A percentile compares a stretch with the other conserved stretches of the same genome.
Conservation (phyloP, 2,113 vertebrate species). For the Halcyon senegalensis region DNA sequence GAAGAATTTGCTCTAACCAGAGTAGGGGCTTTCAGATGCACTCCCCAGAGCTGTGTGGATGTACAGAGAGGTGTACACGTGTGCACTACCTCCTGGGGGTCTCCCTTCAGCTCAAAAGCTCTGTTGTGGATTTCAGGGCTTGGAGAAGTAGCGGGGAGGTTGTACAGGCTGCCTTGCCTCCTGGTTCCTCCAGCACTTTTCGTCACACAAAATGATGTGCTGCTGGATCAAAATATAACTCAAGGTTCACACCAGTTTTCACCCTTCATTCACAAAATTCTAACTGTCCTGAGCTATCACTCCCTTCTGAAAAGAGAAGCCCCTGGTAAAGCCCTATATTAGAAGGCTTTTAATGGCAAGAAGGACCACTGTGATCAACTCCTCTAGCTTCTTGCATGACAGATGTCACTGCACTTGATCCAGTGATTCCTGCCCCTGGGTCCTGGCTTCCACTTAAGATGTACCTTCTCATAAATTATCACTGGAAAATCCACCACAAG, state of each 20-base stretch:
- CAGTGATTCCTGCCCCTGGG: background rate
- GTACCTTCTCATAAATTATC: background rate
- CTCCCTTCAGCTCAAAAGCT: background rate
- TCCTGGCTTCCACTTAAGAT: background rate
- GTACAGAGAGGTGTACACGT: background rate
- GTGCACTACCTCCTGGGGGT: background rate
- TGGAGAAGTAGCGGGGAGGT: background rate
- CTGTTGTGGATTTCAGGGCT: background rate
- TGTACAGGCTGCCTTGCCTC: background rate
- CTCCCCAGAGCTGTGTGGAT: background rate
- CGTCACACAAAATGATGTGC: background rate
- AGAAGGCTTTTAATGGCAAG: background rate
- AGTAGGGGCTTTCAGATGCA: background rate
- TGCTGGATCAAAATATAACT: background rate
- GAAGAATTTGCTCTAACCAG: background rate
- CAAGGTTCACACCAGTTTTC: background rate
- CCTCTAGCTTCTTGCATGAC: background rate
- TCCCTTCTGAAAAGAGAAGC: background rate
- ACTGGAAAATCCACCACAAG: background rate
- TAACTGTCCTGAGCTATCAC: background rate
- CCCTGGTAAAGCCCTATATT: background rate
- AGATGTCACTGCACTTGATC: background rate
- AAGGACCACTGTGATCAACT: background rate
- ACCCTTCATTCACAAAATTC: background rate
- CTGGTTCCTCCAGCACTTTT: background rate